Percentiles rank a stretch among this genome's conserved stretches.
These are phyloP conservation scores for Harpagifer antarcticus DNA, from an alignment of 2,797 vertebrate genomes.

Conservation along the genomic window DNA sequence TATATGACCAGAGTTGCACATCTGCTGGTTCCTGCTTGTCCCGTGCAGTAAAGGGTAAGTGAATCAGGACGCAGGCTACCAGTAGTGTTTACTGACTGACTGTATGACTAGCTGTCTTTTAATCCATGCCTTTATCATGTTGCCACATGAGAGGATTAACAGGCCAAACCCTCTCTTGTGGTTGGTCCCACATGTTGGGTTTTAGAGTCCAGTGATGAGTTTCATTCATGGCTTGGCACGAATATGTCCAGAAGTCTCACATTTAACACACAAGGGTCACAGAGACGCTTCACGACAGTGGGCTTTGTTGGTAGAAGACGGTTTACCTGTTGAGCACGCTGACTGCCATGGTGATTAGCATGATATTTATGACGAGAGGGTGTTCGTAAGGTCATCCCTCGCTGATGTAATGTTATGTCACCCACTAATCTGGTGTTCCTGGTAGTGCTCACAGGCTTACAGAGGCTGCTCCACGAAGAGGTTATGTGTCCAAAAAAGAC, in stretches of 20 bases:
- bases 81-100: slow-evolving; percentile 45
- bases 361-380: slow-evolving; percentile 31
- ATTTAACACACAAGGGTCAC: background rate
- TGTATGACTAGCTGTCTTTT: slow-evolving; percentile 65
- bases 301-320: background rate
- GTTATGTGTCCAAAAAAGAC: slow-evolving; percentile 22
- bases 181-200: slow-evolving; percentile 73
- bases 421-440: slow-evolving; percentile 69
- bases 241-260: slow-evolving; percentile 11
- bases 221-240: slow-evolving; percentile 22
- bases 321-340: background rate
- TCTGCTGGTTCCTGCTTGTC: slow-evolving; percentile 49
- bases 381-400: slow-evolving; percentile 31
- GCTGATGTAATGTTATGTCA: slow-evolving; percentile 72
- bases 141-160: slow-evolving; percentile 77
- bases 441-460: slow-evolving; percentile 64
- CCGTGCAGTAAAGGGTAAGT: slow-evolving; percentile 48
- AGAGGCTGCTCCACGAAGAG: slow-evolving; percentile 33
- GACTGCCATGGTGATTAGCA: background rate
- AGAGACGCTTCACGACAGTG: background rate
- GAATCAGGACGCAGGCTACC: slow-evolving; percentile 42
- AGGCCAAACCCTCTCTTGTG: slow-evolving; percentile 59
- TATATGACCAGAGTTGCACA: slow-evolving; percentile 41
- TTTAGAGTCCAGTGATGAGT: slow-evolving; percentile 49
- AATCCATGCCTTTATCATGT: slow-evolving; percentile 78